Evolutionary conservation across 2,888 invertebrate species (phyloP), one percentile per base, ranked within the genome.

Genomic region (Torymus texanus): DNA sequence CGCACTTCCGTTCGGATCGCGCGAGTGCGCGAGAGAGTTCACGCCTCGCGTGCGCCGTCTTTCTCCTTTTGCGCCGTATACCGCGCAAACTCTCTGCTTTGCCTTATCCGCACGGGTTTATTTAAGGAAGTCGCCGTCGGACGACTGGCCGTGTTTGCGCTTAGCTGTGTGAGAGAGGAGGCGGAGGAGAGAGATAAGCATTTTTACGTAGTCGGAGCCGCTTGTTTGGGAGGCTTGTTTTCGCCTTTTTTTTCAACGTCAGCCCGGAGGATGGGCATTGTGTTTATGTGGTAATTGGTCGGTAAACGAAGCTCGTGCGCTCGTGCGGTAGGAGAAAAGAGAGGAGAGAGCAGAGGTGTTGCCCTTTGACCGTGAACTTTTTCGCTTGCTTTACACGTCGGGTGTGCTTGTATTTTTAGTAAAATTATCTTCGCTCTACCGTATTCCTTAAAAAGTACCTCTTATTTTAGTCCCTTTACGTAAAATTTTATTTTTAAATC

Each of bases 61-160:
- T 29, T 24, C 24, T 62, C 62, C n/a, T 16, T 62, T 62, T 29
- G 12, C 29, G 12, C 10, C 13, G 16, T 2, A 8, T 16, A 5
- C 67, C 67, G 51, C 67, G 51, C 55, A 67, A 24, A n/a, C 67
- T 51, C 53, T 55, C 62, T 29, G 65, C 51, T 51, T 66, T 66
- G 21, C 66, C 51, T 66, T 66, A 51, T 51, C 18, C 41, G 65
- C 14, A 53, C 11, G 67, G 24, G 55, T 67, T 55, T 67, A 67
- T 71, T 71, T 41, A 71, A 71, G 51, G 16, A 71, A 53, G 58
- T 50, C 59, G 50, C 58, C 1, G 21, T 21, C 67, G 21, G n/a
- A n/a, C 24, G 24, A 66, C 16, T 21, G 18, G 11, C 11, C 21
- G 41, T 41, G 41, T 41, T 41, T 41, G 41, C 41, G 41, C 41